phyloP scores from a whole-genome alignment of 2,888 invertebrate genomes.

The Xestia rhomboidea region DNA sequence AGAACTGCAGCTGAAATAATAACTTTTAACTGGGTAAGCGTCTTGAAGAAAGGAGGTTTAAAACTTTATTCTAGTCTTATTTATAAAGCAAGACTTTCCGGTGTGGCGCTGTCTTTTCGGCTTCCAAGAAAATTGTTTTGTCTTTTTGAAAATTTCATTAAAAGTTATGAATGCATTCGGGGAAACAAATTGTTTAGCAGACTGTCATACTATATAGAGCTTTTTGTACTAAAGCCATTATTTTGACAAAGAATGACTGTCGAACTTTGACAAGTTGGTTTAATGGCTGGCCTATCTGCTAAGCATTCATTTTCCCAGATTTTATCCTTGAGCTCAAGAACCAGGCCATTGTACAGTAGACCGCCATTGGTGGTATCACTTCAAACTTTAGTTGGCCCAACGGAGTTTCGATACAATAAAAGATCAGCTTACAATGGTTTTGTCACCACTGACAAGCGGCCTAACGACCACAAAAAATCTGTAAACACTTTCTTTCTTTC shows the following conservation, averaged over 20 bases:
- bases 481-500: constrained; percentile 5
- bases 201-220: no score
- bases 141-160: constrained; percentile 12
- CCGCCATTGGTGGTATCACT: neutral
- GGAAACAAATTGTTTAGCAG: neutral
- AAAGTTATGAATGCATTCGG: neutral
- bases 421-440: neutral
- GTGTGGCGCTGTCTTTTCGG: neutral
- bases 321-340: neutral
- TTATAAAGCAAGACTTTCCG: constrained; percentile 7
- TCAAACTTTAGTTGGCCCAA: neutral
- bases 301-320: neutral
- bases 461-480: neutral
- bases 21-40: constrained; percentile 3
- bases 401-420: neutral
- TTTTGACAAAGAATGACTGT: neutral
- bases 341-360: no score
- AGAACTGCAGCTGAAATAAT: constrained; percentile 26
- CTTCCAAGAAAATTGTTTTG: neutral
- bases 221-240: neutral
- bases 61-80: neutral
- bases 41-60: constrained; percentile 6
- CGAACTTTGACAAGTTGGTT: neutral
- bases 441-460: neutral
- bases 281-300: neutral